These are phyloP conservation scores for human (Homo sapiens) DNA, from an alignment of 2,113 vertebrate genomes.

Conservation along the genomic window DNA sequence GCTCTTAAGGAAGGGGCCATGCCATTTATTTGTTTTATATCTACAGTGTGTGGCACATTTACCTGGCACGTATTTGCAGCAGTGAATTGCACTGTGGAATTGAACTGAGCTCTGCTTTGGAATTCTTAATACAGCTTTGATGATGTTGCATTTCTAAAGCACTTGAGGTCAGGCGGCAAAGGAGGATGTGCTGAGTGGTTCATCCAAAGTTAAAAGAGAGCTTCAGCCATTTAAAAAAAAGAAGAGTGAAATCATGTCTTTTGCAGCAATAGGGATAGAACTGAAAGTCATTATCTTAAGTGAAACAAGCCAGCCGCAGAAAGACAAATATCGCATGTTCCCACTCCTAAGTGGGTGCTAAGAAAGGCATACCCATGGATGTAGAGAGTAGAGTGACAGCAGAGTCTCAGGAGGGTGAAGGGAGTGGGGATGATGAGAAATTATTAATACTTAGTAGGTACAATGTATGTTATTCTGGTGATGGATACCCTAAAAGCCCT, in stretches of 20 bases:
- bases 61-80: fast-evolving
- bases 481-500: not conserved
- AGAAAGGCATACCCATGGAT: not conserved
- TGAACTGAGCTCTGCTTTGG: not conserved
- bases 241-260: not conserved
- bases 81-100: not conserved
- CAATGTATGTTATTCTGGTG: not conserved
- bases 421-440: not conserved
- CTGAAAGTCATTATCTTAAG: not conserved
- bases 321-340: not conserved
- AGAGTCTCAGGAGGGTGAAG: not conserved
- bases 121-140: fast-evolving
- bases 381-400: not conserved
- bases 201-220: not conserved
- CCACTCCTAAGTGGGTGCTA: not conserved
- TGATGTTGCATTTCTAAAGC: not conserved
- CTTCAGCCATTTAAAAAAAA: not conserved
- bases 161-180: not conserved
- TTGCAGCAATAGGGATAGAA: not conserved
- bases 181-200: not conserved
- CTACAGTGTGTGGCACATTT: fast-evolving
- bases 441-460: not conserved
- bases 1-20: fast-evolving
- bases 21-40: not conserved
- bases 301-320: not conserved